Base-by-base conservation (phyloP, 2,888 invertebrate species). In the Elaeidobius kamerunicus region DNA sequence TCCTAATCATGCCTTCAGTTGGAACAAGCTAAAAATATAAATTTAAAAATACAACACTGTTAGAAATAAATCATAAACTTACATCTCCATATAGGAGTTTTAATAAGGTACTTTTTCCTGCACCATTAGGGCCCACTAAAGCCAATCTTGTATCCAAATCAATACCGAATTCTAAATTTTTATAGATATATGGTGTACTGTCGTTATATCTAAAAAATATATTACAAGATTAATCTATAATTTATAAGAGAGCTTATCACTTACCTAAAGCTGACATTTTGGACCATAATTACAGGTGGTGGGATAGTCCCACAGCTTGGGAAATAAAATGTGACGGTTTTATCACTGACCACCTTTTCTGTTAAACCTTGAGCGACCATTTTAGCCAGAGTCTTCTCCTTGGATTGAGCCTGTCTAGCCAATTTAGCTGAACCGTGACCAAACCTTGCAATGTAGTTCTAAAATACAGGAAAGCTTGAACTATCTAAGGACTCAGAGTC, bases 251-350 rank as follows among this genome's bases (percentile, higher is more conserved):
- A n/a, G n/a, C n/a, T n/a, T 39, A 17, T 17, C 43, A 14, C 15
- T 43, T 99, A 99, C 30, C 90, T 83, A 77, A 98, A 99, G 63
- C 91, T 91, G 30, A 99, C 98, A 69, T 98, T 95, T 78, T 95
- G 95, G 47, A 99, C 97, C 97, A 98, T 98, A 66, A 99, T 97
- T 53, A 99, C 98, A 0, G 99, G 99, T 1, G 99, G 99, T 30
- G 99, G 99, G 62, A 99, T 89, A 44, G 84, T 89, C 55, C 98
- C 99, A 69, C 98, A 98, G 28, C 85, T 82, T 0, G 94, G 97
- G 74, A 99, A 99, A 73, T 90, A 94, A 74, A 99, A 99, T 65
- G 90, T 90, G 46, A 97, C 83, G 41, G 81, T 81, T 79, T 95
- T 97, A 69, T 99, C 99, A 58, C 81, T 83, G 3, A 82, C 77